Base-by-base conservation (phyloP, 53 echinoderm and acorn worm species). In the Mesocentrotus franciscanus region DNA sequence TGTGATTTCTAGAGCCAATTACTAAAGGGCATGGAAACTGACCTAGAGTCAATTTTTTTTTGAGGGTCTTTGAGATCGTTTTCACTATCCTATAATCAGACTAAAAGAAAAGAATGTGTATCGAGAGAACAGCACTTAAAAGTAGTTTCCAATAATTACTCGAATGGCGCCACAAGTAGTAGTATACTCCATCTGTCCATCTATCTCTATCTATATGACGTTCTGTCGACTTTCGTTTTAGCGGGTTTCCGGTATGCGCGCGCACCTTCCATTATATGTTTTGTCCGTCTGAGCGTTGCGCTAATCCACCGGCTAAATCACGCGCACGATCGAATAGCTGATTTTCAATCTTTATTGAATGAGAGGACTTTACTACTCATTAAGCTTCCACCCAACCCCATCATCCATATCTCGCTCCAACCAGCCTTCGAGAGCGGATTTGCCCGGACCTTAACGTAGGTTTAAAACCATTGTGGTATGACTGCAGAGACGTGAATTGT, bases 251-350 rank as follows among this genome's bases (percentile, higher is more conserved):
- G 87, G 58, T n/a, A 87, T 87, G 87, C 87, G 87, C 58, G 87
- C 87, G 87, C 87, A 87, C 87, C 87, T 27, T 81, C 18, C 42
- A 81, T 81, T n/a, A 87, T 84, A 39, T 57, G 58, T 57, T 87
- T 87, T 87, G 87, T 58, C 87, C 87, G 87, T 58, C 24, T 87
- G 58, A 87, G 87, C 91, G 66, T 91, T 66, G 27, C 66, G 66
- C 91, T 66, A 91, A 91, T 91, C 91, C 66, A 66, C 39, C 68
- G 22, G 62, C 66, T 66, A 91, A 91, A 91, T 91, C 91, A 91
- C 91, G 66, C 64, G 66, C 91, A 91, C 91, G 91, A 78, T 64
- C 64, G 64, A 87, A 8, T 87, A 87, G 56, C 87, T 87, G 87
- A 87, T 87, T 87, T 87, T 87, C 87, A 87, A 87, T 87, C 87